These are phyloP conservation scores for Eulemur mongoz DNA, from an alignment of 2,797 vertebrate genomes.

Conservation along the genomic window DNA sequence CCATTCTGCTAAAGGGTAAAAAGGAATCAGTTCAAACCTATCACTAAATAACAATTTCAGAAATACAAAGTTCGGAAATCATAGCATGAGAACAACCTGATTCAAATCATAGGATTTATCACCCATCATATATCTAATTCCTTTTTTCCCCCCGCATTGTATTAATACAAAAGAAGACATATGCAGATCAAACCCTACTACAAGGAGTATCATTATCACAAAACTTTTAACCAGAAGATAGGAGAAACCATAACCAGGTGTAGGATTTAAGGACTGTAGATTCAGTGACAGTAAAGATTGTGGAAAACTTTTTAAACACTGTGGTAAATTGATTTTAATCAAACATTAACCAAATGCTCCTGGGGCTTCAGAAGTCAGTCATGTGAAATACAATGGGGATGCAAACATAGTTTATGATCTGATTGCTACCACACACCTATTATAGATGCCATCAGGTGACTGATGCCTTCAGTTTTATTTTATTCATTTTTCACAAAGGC, in stretches of 20 bases:
- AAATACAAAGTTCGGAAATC: conserved; percentile 44
- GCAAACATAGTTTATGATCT: not conserved
- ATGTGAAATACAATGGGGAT: not conserved
- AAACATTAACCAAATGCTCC: not conserved
- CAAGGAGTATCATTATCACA: not conserved
- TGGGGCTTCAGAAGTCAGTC: not conserved
- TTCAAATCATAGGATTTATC: conserved; percentile 36
- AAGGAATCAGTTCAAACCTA: conserved; percentile 41
- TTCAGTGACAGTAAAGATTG: not conserved
- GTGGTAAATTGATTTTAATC: not conserved
- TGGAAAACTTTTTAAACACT: not conserved
- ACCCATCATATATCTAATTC: not conserved
- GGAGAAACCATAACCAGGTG: not conserved
- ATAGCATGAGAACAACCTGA: conserved; percentile 43
- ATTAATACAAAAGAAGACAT: not conserved
- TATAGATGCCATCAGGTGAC: not conserved
- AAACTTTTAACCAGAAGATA: not conserved
- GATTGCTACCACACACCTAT: too few species aligned
- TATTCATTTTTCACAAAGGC: not conserved
- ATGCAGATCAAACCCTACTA: not conserved
- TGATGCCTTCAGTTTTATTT: not conserved
- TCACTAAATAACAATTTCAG: conserved; percentile 61
- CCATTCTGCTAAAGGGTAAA: conserved; percentile 39
- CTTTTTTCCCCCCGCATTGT: not conserved
- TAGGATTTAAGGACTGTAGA: not conserved